phyloP scores from a whole-genome alignment of 2,797 vertebrate species.

The Microhierax caerulescens region DNA sequence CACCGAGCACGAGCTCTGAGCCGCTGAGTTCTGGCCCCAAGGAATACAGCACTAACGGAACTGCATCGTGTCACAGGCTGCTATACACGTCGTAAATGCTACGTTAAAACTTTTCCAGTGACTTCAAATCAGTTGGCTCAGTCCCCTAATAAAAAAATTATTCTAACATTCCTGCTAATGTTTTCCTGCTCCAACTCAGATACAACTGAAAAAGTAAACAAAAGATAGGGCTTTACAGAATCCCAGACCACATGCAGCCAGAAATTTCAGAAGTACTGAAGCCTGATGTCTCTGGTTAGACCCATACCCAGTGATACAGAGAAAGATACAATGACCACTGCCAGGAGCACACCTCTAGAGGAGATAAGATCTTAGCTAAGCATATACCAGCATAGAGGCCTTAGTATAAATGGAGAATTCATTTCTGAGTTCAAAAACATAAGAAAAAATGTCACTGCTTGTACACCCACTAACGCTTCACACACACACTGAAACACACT shows the following conservation, averaged over 20 bases:
- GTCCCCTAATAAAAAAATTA: background rate
- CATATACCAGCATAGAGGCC: background rate
- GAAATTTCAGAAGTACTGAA: background rate
- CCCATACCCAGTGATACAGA: background rate
- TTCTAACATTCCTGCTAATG: rapidly evolving
- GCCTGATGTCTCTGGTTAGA: background rate
- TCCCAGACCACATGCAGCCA: background rate
- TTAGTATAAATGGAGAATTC: background rate
- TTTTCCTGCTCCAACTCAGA: background rate
- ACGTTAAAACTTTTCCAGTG: background rate
- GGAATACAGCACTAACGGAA: background rate
- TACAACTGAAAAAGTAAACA: background rate
- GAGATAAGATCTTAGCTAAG: background rate
- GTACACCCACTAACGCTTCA: background rate
- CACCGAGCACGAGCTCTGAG: background rate
- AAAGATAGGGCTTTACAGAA: background rate
- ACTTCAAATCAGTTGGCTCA: background rate
- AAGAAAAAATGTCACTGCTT: background rate
- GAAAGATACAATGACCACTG: background rate
- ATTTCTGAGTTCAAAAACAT: background rate
- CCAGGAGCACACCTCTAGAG: background rate
- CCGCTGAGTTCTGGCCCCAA: background rate
- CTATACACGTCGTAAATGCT: background rate
- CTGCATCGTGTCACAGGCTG: background rate
- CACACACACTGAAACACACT: background rate